Evolutionary conservation across 2,113 vertebrate species (phyloP).

Genomic region (Todiramphus saurophagus): DNA sequence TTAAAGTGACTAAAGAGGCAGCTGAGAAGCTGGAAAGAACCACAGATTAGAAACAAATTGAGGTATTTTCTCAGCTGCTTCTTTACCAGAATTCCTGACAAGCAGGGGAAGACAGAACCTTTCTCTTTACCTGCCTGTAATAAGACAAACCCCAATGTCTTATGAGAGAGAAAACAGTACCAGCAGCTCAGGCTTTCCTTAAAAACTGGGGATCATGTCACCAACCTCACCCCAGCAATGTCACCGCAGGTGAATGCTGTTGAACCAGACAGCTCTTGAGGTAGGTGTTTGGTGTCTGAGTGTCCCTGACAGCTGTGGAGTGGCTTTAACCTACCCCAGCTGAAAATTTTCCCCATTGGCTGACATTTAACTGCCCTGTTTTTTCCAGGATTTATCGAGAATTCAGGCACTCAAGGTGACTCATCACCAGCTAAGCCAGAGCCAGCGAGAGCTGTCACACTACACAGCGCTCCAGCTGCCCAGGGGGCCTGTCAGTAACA

Average conservation of each 20-base stretch:
- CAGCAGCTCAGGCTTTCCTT: background rate
- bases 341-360: background rate
- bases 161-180: background rate
- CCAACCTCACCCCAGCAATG: background rate
- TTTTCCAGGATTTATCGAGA: slow-evolving; percentile 22
- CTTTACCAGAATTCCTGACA: background rate
- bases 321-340: background rate
- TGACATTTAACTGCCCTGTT: slow-evolving; percentile 27
- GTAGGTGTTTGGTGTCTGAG: background rate
- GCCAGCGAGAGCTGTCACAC: background rate
- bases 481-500: background rate
- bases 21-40: background rate
- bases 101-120: background rate
- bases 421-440: background rate
- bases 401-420: slow-evolving; percentile 22
- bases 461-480: background rate
- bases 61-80: slow-evolving; percentile 1
- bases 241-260: background rate
- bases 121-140: background rate
- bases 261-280: background rate
- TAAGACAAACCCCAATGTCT: background rate
- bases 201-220: background rate
- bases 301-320: background rate
- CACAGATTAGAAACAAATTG: background rate
- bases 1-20: slow-evolving; percentile 8